Percentiles rank a stretch among this genome's conserved stretches.
phyloP scores from a whole-genome alignment of 2,888 invertebrate genomes.

The Eristalinus sepulchralis region DNA sequence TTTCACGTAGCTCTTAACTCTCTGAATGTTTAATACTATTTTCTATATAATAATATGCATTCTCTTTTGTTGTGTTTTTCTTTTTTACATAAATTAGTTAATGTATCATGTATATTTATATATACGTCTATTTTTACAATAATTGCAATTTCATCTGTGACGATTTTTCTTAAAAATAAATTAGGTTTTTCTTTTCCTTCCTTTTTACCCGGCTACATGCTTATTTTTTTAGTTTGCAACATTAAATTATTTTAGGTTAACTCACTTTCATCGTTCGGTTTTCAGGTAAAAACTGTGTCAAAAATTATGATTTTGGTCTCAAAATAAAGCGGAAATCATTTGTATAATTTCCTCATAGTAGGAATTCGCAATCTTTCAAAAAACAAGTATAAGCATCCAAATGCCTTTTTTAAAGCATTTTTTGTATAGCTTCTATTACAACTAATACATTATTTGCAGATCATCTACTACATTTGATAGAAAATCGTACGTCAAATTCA shows the following conservation, averaged over 20 bases:
- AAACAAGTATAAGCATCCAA: too few relatives aligned
- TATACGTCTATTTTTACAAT: conserved; percentile 58
- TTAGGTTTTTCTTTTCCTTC: not conserved
- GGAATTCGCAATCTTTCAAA: too few relatives aligned
- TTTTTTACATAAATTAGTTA: conserved; percentile 47
- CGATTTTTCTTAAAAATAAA: not conserved
- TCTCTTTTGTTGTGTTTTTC: not conserved
- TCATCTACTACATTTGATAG: too few relatives aligned
- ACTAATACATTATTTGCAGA: too few relatives aligned
- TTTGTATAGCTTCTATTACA: too few relatives aligned
- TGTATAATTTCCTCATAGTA: too few relatives aligned
- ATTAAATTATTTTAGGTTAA: not conserved
- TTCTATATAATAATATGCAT: conserved; percentile 35
- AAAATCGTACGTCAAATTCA: too few relatives aligned
- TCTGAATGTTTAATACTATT: conserved; percentile 28
- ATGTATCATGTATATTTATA: not conserved
- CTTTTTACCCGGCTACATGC: not conserved
- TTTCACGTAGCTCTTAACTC: conserved; percentile 22
- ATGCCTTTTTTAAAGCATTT: too few relatives aligned
- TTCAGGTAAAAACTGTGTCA: too few relatives aligned
- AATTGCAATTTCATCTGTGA: conserved; percentile 46
- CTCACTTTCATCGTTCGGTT: too few relatives aligned
- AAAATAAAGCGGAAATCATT: too few relatives aligned
- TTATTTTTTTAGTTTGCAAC: not conserved
- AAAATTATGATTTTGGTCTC: too few relatives aligned